A percentile compares a stretch with the other conserved stretches of the same genome.
These are phyloP conservation scores for Nineta flava DNA, from an alignment of 2,888 invertebrate species.

Conservation along the genomic window DNA sequence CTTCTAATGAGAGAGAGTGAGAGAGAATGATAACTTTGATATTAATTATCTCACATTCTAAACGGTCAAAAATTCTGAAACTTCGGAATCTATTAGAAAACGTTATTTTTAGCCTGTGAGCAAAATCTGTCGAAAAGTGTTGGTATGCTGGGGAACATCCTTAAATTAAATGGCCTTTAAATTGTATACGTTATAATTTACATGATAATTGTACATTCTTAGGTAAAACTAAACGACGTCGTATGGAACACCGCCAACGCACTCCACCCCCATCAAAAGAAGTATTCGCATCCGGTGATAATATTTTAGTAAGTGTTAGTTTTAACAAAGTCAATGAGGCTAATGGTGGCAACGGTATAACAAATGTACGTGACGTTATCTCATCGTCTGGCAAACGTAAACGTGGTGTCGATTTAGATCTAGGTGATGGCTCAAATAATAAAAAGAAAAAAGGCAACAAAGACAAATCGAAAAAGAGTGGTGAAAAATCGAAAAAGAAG, in stretches of 20 bases:
- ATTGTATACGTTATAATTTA: too few relatives aligned
- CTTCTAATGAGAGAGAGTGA: too few relatives aligned
- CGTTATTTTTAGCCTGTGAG: too few relatives aligned
- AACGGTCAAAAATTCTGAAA: too few relatives aligned
- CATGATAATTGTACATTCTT: too few relatives aligned
- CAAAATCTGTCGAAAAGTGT: too few relatives aligned
- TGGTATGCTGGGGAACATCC: too few relatives aligned
- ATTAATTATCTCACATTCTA: too few relatives aligned
- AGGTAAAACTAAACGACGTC: constrained; percentile 19
- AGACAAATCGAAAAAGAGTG: constrained; percentile 23
- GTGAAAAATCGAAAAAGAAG: constrained; percentile 20
- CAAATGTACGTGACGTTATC: constrained; percentile 17
- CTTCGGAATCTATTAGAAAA: too few relatives aligned
- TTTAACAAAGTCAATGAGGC: constrained; percentile 53
- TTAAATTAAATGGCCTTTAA: too few relatives aligned
- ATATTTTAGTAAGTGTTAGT: constrained; percentile 83
- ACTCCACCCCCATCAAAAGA: constrained; percentile 66
- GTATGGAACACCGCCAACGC: constrained; percentile 18
- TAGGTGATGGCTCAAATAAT: constrained; percentile 18
- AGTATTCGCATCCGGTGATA: constrained; percentile 84
- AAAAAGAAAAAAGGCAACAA: constrained; percentile 23
- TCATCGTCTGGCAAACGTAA: constrained; percentile 25
- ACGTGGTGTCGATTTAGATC: constrained; percentile 24
- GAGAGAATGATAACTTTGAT: too few relatives aligned
- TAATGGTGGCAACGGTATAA: constrained; percentile 22